A percentile compares a stretch with the other conserved stretches of the same genome.
These are phyloP conservation scores for Melanerpes aurifrons DNA, from an alignment of 2,113 vertebrate species.

Conservation along the genomic window DNA sequence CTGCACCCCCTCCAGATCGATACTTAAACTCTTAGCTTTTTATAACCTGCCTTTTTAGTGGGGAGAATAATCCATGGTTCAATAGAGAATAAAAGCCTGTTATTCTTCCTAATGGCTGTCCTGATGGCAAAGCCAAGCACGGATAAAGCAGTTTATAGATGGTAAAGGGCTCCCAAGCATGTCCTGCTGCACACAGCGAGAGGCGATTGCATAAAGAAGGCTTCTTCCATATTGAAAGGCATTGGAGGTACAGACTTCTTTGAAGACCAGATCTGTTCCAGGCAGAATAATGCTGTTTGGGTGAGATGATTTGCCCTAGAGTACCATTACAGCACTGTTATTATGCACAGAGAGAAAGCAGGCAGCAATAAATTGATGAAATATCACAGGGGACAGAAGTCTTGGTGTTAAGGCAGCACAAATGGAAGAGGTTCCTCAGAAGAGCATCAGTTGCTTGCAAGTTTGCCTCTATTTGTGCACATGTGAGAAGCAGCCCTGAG, in stretches of 20 bases:
- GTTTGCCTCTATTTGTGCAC: background rate
- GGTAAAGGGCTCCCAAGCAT: background rate
- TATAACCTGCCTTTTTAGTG: conserved; percentile 20
- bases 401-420: background rate
- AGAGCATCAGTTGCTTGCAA: background rate
- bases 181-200: background rate
- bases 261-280: background rate
- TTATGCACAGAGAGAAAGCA: background rate
- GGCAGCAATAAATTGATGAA: background rate
- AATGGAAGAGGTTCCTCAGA: background rate
- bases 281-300: background rate
- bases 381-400: background rate
- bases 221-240: background rate
- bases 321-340: background rate
- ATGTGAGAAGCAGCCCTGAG: background rate
- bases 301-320: background rate
- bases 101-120: background rate
- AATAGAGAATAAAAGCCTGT: background rate
- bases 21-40: conserved; percentile 37
- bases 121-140: background rate
- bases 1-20: background rate
- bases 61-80: background rate
- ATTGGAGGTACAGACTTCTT: background rate
- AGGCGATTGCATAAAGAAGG: background rate
- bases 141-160: background rate